Evolutionary conservation across 2,113 vertebrate species (phyloP).

Genomic region (Centropristis striata): DNA sequence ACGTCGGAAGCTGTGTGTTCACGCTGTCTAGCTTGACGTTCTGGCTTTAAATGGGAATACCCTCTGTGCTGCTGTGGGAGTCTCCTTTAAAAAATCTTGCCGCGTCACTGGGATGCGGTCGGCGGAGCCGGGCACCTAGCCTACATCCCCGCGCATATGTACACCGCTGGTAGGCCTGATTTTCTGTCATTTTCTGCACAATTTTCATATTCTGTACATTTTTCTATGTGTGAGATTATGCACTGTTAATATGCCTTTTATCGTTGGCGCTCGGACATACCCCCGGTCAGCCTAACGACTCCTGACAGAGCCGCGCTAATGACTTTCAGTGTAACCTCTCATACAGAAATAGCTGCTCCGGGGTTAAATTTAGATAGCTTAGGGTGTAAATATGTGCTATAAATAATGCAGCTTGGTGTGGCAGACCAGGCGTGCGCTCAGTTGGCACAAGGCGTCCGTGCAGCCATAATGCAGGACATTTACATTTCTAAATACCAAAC

Average conservation of each 20-base stretch:
- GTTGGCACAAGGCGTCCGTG: slow-evolving; percentile 18
- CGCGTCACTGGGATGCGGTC: slow-evolving; percentile 76
- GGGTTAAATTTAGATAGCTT: slow-evolving; percentile 75
- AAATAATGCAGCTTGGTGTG: slow-evolving; percentile 42
- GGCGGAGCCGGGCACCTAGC: slow-evolving; percentile 64
- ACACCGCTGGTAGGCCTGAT: slow-evolving; percentile 68
- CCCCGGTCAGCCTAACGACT: slow-evolving; percentile 28
- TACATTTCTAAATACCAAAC: not conserved
- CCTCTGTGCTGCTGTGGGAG: slow-evolving; percentile 59
- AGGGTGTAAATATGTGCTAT: slow-evolving; percentile 57
- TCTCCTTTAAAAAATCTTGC: slow-evolving; percentile 67
- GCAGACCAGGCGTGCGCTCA: not conserved
- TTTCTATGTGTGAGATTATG: not conserved
- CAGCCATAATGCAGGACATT: slow-evolving; percentile 28
- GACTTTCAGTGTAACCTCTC: slow-evolving; percentile 68
- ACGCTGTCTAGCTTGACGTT: not conserved
- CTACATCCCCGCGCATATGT: slow-evolving; percentile 16
- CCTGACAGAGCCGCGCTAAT: slow-evolving; percentile 39
- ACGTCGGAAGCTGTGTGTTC: not conserved
- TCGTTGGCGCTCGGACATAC: not conserved
- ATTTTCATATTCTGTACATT: not conserved
- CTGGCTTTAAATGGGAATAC: slow-evolving; percentile 62
- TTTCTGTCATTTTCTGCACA: not conserved
- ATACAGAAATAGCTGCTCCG: slow-evolving; percentile 52
- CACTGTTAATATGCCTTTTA: not conserved